Percentiles rank a stretch among this genome's conserved stretches.
Conservation (phyloP, 2,888 invertebrate species). For the Nowickia ferox region DNA sequence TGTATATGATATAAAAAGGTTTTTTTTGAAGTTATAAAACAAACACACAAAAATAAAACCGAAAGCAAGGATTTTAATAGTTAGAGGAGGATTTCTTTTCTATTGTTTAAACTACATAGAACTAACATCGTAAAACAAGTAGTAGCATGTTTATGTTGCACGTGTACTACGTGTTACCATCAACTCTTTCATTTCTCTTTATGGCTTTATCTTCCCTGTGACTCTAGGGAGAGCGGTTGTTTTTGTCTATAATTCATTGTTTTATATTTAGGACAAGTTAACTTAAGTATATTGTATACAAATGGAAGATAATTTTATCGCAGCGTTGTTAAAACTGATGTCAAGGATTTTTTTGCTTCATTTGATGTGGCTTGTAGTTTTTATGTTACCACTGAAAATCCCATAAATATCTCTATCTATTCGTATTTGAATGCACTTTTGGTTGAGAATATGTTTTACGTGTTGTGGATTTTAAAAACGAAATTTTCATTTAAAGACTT, state of each 20-base stretch:
- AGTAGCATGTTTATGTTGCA: slow-evolving; percentile 57
- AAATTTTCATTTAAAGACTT: not conserved
- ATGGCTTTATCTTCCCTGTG: not conserved
- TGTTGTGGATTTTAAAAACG: slow-evolving; percentile 36
- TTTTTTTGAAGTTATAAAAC: slow-evolving; percentile 43
- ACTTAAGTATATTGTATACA: slow-evolving; percentile 28
- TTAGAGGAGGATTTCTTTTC: slow-evolving; percentile 33
- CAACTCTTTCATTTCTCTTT: slow-evolving; percentile 52
- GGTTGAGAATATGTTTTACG: slow-evolving; percentile 51
- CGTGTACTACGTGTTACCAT: slow-evolving; percentile 68
- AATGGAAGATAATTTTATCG: slow-evolving; percentile 34
- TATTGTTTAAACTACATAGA: slow-evolving; percentile 21
- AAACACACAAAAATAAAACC: slow-evolving; percentile 1
- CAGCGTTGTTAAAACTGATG: not conserved
- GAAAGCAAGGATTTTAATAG: slow-evolving; percentile 53
- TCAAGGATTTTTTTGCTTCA: slow-evolving; percentile 14
- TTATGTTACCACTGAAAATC: not conserved
- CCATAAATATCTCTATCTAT: slow-evolving; percentile 7
- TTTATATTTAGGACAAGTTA: slow-evolving; percentile 27
- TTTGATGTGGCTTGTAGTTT: not conserved
- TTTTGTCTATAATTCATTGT: slow-evolving; percentile 44
- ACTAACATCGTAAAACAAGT: slow-evolving; percentile 55
- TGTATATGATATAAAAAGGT: slow-evolving; percentile 1
- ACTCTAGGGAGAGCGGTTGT: not conserved
- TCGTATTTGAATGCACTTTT: slow-evolving; percentile 26